Conservation (phyloP, 2,113 vertebrate genomes). For the Castor canadensis region DNA sequence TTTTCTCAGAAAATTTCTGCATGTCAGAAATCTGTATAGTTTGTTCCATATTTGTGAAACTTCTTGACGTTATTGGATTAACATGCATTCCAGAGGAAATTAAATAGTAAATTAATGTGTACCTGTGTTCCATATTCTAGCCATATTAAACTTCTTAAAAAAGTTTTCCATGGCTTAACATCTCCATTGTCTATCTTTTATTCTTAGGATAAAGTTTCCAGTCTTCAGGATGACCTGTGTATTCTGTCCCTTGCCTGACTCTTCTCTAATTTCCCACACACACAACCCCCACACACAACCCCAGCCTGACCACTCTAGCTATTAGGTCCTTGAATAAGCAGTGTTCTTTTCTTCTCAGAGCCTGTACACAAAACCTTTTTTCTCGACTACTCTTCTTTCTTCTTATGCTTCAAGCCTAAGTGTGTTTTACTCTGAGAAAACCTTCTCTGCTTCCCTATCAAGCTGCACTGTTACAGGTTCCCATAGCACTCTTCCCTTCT, state of each 20-base stretch:
- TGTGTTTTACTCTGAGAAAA: background rate
- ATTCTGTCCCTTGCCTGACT: background rate
- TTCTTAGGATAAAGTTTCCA: background rate
- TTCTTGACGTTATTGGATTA: background rate
- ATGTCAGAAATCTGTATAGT: background rate
- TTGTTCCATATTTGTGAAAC: conserved; percentile 14
- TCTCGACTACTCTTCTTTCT: too few species aligned
- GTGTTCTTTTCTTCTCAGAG: background rate
- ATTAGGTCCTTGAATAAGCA: background rate
- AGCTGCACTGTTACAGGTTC: background rate
- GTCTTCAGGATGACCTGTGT: background rate
- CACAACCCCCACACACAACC: background rate
- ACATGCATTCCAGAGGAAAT: conserved; percentile 29
- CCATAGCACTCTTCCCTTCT: background rate
- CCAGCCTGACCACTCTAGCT: background rate
- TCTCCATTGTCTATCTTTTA: background rate
- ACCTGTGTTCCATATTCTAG: background rate
- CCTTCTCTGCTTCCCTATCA: background rate
- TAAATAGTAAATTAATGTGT: background rate
- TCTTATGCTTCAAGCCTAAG: background rate
- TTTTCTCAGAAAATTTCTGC: background rate
- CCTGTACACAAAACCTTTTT: background rate
- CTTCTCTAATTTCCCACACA: background rate
- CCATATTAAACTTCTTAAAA: background rate
- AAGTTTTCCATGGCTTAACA: background rate